These are phyloP conservation scores for Pterostichus madidus DNA, from an alignment of 2,888 invertebrate genomes.

Conservation along the genomic window DNA sequence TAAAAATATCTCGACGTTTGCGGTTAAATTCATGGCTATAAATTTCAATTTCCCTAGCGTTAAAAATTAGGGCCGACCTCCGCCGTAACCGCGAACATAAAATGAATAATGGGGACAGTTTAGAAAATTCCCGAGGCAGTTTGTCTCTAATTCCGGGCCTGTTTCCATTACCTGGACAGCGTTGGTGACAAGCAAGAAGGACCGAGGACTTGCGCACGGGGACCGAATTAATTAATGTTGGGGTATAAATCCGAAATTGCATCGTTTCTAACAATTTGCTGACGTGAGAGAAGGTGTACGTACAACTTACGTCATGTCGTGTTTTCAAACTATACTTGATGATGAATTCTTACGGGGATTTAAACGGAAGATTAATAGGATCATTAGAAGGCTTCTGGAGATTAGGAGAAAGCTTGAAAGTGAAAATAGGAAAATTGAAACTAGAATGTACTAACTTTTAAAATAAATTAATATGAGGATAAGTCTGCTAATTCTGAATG, in stretches of 20 bases:
- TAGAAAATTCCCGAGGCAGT: slow-evolving; percentile 2
- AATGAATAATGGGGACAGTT: slow-evolving; percentile 19
- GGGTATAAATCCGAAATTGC: slow-evolving; percentile 31
- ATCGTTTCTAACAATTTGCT: slow-evolving; percentile 34
- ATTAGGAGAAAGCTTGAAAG: background rate
- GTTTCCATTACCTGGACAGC: slow-evolving; percentile 3
- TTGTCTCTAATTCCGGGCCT: slow-evolving; percentile 16
- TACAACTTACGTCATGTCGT: background rate
- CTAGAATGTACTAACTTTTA: too few relatives aligned
- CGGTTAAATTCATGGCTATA: background rate
- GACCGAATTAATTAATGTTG: slow-evolving; percentile 32
- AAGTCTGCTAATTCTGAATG: too few relatives aligned
- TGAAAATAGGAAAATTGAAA: too few relatives aligned
- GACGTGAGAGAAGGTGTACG: background rate
- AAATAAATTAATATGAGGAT: too few relatives aligned
- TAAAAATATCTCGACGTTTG: background rate
- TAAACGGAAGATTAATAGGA: slow-evolving; percentile 28
- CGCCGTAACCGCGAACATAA: background rate
- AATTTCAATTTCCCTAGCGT: slow-evolving; percentile 24
- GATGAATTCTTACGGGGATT: slow-evolving; percentile 17
- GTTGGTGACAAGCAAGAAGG: background rate
- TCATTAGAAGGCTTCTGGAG: slow-evolving; percentile 14
- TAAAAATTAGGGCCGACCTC: background rate
- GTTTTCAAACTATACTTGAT: slow-evolving; percentile 17
- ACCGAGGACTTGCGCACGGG: background rate